Evolutionary conservation across 2,888 invertebrate genomes (phyloP).

Genomic region (Tinea semifulvella): DNA sequence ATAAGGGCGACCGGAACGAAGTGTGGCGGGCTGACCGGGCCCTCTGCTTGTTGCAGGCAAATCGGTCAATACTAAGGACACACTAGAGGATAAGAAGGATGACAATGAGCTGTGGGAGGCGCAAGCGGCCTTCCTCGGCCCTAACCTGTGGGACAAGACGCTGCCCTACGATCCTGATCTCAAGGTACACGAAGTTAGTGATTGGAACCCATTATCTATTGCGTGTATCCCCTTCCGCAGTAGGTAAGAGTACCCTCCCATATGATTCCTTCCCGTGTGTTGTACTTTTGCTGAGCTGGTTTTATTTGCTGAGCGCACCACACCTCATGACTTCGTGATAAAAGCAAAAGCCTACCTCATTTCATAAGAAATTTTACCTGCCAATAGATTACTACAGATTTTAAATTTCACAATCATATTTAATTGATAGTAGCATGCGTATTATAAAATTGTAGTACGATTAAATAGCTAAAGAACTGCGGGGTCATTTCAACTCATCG

Average conservation of each 20-base stretch:
- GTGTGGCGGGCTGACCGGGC: constrained; percentile 27
- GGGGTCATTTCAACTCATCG: too few species aligned
- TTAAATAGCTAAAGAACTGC: too few species aligned
- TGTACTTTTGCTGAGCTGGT: neutral
- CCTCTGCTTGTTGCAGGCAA: constrained; percentile 67
- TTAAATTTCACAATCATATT: too few species aligned
- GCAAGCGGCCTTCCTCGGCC: constrained; percentile 95
- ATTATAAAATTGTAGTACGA: too few species aligned
- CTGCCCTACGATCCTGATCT: constrained; percentile 92
- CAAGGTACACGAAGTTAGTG: constrained; percentile 85
- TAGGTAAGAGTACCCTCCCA: constrained; percentile 46
- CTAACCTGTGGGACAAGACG: constrained; percentile 96
- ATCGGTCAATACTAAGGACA: constrained; percentile 70
- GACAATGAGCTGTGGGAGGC: constrained; percentile 92
- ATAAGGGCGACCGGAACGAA: constrained; percentile 7
- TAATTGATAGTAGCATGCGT: too few species aligned
- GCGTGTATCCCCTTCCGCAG: constrained; percentile 45
- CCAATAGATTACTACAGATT: too few species aligned
- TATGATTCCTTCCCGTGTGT: constrained; percentile 14
- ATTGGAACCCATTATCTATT: constrained; percentile 52
- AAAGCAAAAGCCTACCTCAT: too few species aligned
- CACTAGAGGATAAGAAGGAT: constrained; percentile 77
- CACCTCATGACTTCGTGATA: too few species aligned
- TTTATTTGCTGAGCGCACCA: constrained; percentile 3
- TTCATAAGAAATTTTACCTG: too few species aligned